These are phyloP conservation scores for Kryphioiulus occultus DNA, from an alignment of 2,888 invertebrate genomes.

Conservation along the genomic window DNA sequence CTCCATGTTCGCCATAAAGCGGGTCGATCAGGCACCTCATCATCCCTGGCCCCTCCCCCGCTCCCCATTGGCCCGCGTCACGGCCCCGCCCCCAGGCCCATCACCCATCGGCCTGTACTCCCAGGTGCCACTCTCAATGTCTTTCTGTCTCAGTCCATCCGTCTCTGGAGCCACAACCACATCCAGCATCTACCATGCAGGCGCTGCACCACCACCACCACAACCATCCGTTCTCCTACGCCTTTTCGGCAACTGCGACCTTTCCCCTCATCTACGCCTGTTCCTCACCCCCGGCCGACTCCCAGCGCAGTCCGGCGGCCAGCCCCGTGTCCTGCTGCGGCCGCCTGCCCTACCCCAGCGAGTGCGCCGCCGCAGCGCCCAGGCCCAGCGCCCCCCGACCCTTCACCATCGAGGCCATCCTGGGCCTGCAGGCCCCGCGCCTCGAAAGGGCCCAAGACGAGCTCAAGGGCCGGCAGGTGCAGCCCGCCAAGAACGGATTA, in stretches of 20 bases:
- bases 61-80: too few relatives aligned
- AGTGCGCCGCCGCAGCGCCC: neutral
- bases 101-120: neutral
- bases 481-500: neutral
- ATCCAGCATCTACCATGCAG: too few relatives aligned
- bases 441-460: neutral
- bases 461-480: neutral
- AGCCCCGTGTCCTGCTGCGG: neutral
- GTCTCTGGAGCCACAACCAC: too few relatives aligned
- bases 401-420: slow-evolving; percentile 87
- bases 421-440: slow-evolving; percentile 69
- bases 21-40: too few relatives aligned
- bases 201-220: slow-evolving; percentile 31
- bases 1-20: too few relatives aligned
- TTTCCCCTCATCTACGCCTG: neutral
- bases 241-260: neutral
- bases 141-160: too few relatives aligned
- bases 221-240: neutral
- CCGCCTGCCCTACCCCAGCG: neutral
- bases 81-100: too few relatives aligned
- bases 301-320: neutral
- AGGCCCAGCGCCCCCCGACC: slow-evolving; percentile 66
- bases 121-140: too few relatives aligned
- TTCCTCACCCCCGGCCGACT: neutral
- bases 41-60: too few relatives aligned